phyloP scores from a whole-genome alignment of 2,888 invertebrate genomes.

The Byasa hedistus region DNA sequence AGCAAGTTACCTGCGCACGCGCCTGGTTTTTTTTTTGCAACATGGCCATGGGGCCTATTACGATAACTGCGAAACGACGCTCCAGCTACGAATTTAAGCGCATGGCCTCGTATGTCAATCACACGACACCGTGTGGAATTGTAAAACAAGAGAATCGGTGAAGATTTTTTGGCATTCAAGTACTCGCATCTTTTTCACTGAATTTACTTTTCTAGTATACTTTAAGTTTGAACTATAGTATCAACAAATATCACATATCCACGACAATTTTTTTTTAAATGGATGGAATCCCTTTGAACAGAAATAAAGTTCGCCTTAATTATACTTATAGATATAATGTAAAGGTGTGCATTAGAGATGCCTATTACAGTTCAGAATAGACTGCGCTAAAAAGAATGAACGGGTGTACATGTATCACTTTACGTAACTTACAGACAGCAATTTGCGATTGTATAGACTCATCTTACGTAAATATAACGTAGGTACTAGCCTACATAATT shows the following conservation, averaged over 20 bases:
- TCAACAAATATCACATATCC: too few relatives aligned
- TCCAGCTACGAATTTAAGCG: slow-evolving; percentile 69
- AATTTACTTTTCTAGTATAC: neutral
- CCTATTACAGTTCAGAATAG: neutral
- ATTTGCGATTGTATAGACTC: slow-evolving; percentile 69
- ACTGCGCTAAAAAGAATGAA: slow-evolving; percentile 43
- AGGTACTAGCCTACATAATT: slow-evolving; percentile 59
- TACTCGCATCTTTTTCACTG: neutral
- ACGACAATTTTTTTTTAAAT: too few relatives aligned
- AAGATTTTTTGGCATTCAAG: slow-evolving; percentile 27
- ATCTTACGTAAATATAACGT: slow-evolving; percentile 71
- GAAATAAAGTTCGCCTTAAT: too few relatives aligned
- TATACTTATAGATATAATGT: too few relatives aligned
- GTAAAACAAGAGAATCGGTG: slow-evolving; percentile 26
- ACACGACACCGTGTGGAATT: slow-evolving; percentile 45
- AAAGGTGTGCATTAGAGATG: neutral
- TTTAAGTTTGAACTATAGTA: too few relatives aligned
- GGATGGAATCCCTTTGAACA: too few relatives aligned
- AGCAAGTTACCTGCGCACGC: slow-evolving; percentile 66
- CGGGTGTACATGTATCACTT: slow-evolving; percentile 46
- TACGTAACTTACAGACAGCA: slow-evolving; percentile 65
- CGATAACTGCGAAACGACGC: slow-evolving; percentile 73
- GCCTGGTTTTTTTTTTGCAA: slow-evolving; percentile 69
- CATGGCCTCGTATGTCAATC: slow-evolving; percentile 68
- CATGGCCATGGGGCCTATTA: slow-evolving; percentile 78